phyloP scores from a whole-genome alignment of 2,797 vertebrate genomes.

The Eupleurogrammus muticus region DNA sequence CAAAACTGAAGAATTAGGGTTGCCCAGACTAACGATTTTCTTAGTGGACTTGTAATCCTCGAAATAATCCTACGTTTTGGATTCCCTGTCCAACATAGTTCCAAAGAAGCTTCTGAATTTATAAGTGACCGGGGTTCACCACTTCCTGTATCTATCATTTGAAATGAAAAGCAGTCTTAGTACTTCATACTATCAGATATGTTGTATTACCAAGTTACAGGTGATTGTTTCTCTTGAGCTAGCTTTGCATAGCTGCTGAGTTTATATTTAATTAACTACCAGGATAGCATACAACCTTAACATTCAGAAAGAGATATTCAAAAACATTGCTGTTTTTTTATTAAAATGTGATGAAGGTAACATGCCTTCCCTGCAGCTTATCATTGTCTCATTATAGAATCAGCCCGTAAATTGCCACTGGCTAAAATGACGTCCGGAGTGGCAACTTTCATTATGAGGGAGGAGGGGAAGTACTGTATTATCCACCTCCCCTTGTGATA shows the following conservation, averaged over 20 bases:
- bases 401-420: constrained; percentile 6
- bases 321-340: neutral
- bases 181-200: neutral
- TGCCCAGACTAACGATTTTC: neutral
- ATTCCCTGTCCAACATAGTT: too few species aligned
- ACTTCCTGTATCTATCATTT: too few species aligned
- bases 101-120: too few species aligned
- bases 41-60: too few species aligned
- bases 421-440: constrained; percentile 19
- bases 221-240: neutral
- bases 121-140: too few species aligned
- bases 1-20: neutral
- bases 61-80: too few species aligned
- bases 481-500: neutral
- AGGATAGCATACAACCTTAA: neutral
- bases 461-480: constrained; percentile 6
- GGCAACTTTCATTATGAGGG: constrained; percentile 5
- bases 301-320: neutral
- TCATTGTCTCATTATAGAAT: constrained; percentile 10
- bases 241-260: neutral
- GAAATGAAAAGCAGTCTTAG: too few species aligned
- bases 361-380: constrained; percentile 1
- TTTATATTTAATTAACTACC: too few species aligned
- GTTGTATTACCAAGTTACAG: neutral
- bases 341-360: neutral